phyloP scores from a whole-genome alignment of 2,113 vertebrate genomes.

The Syrmaticus mikado region DNA sequence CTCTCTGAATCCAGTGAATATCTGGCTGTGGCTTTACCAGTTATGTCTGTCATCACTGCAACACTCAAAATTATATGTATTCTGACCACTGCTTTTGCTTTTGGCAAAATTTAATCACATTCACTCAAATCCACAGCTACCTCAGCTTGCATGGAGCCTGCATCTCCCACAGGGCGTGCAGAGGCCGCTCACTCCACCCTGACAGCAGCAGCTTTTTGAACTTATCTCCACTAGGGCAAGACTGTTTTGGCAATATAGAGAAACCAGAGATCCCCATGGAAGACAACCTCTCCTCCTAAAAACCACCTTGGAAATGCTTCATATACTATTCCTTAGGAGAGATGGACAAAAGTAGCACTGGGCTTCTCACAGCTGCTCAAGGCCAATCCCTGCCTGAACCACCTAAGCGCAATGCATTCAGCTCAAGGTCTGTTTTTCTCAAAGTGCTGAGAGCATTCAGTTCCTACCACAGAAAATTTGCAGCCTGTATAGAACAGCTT shows the following conservation, averaged over 20 bases:
- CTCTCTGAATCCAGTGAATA: neutral
- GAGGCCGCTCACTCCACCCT: neutral
- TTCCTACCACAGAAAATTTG: neutral
- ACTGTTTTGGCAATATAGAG: neutral
- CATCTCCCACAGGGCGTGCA: neutral
- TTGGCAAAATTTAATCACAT: neutral
- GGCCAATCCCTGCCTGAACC: neutral
- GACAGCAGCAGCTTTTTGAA: neutral
- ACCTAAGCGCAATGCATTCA: neutral
- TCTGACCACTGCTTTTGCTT: neutral
- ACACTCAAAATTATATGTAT: neutral
- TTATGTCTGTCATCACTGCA: neutral
- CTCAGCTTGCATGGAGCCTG: slow-evolving; percentile 13
- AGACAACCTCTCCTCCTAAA: neutral
- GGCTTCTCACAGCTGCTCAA: neutral
- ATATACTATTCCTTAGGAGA: neutral
- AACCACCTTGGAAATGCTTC: neutral
- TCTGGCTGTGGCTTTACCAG: neutral
- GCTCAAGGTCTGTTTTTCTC: neutral
- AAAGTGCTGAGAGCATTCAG: neutral
- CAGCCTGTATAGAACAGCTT: neutral
- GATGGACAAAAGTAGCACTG: neutral
- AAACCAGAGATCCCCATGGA: neutral
- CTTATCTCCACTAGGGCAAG: neutral
- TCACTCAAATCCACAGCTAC: neutral